These are phyloP conservation scores for Eupithecia exiguata DNA, from an alignment of 2,888 invertebrate genomes.

Conservation along the genomic window DNA sequence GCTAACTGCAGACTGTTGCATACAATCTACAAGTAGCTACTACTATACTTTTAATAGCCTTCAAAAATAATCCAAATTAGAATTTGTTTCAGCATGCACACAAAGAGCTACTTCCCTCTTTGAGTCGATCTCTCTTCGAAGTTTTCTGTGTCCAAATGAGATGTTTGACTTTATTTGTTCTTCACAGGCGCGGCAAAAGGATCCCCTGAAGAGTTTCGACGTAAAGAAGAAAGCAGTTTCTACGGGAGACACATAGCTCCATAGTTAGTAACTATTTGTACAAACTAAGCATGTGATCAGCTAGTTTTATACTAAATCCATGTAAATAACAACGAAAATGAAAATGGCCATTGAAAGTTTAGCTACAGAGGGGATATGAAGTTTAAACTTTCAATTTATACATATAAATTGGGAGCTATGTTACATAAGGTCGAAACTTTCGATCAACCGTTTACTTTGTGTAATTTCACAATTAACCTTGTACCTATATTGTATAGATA, in stretches of 20 bases:
- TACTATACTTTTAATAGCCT: too few species aligned
- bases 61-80: too few species aligned
- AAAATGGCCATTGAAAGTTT: background rate
- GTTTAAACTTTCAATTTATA: background rate
- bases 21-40: too few species aligned
- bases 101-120: background rate
- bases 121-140: background rate
- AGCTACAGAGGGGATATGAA: background rate
- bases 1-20: too few species aligned
- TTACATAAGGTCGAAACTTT: background rate
- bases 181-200: conserved; percentile 85
- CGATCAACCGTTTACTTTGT: background rate
- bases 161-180: background rate
- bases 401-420: background rate
- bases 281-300: conserved; percentile 13
- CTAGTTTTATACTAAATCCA: conserved; percentile 8
- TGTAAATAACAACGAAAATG: background rate
- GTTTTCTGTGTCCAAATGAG: background rate
- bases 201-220: conserved; percentile 87
- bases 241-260: conserved; percentile 62
- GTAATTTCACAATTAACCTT: background rate
- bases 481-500: background rate
- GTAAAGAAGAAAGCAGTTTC: conserved; percentile 78
- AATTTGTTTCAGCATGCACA: too few species aligned
- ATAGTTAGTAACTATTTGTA: conserved; percentile 63